Evolutionary conservation across 2,797 vertebrate species (phyloP).

Genomic region (Siniperca undulata): DNA sequence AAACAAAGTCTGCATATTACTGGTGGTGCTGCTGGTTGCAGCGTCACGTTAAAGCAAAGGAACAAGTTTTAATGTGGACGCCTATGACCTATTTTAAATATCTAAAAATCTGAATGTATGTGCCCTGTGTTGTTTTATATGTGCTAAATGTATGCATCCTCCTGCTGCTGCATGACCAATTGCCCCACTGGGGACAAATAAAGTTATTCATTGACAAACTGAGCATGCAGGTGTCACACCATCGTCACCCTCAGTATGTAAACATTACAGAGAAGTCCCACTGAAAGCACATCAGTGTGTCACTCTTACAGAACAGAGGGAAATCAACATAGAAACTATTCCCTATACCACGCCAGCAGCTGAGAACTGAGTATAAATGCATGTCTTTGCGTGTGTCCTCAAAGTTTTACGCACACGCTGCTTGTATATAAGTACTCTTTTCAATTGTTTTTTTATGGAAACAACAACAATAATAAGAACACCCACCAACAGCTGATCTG

Average conservation of each 20-base stretch:
- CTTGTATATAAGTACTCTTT: neutral
- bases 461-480: neutral
- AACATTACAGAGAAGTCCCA: conserved; percentile 42
- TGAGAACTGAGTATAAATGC: neutral
- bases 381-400: neutral
- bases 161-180: no score
- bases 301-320: conserved; percentile 21
- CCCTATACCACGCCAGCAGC: conserved; percentile 21
- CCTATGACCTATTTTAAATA: conserved; percentile 44
- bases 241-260: conserved; percentile 28
- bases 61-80: conserved; percentile 59
- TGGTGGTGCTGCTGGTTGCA: neutral
- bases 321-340: conserved; percentile 14
- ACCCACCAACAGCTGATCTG: neutral
- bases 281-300: conserved; percentile 34
- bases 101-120: conserved; percentile 1
- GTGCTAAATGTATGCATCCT: no score
- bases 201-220: neutral
- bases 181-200: no score
- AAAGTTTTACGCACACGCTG: neutral
- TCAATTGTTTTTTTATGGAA: neutral
- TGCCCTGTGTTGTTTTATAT: no score
- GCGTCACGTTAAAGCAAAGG: conserved; percentile 28
- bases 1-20: neutral
- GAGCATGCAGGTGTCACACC: conserved; percentile 16